These are phyloP conservation scores for Lasioglossum lativentre DNA, from an alignment of 2,888 invertebrate species.

Conservation along the genomic window DNA sequence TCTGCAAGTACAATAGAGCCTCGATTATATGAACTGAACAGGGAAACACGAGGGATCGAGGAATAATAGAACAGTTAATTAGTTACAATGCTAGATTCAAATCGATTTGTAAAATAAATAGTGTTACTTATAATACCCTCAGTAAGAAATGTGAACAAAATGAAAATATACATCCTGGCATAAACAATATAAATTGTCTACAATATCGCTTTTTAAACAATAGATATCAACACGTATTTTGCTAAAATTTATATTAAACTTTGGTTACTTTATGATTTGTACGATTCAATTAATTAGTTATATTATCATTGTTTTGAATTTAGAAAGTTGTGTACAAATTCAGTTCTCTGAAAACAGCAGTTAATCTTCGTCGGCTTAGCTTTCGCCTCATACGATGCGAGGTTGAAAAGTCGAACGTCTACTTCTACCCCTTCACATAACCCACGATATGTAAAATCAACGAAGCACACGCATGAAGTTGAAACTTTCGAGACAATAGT, in stretches of 20 bases:
- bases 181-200: neutral
- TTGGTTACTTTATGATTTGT: neutral
- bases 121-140: no score
- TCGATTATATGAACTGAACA: neutral
- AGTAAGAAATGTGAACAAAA: neutral
- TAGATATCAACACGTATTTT: neutral
- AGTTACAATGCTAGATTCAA: no score
- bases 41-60: neutral
- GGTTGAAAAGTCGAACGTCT: slow-evolving; percentile 40
- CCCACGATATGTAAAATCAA: slow-evolving; percentile 10
- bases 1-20: neutral
- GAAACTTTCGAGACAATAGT: neutral
- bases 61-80: neutral
- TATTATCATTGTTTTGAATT: neutral
- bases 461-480: slow-evolving; percentile 12
- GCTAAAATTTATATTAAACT: neutral
- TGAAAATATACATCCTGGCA: neutral
- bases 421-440: slow-evolving; percentile 35
- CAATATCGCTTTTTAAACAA: neutral
- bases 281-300: neutral
- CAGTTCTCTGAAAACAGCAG: slow-evolving; percentile 13
- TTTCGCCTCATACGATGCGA: slow-evolving; percentile 45
- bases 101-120: no score
- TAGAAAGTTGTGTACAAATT: neutral
- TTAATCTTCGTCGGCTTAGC: slow-evolving; percentile 23